Base-by-base conservation (phyloP, 1,140 invertebrate species). In the Drosophila nasuta region DNA sequence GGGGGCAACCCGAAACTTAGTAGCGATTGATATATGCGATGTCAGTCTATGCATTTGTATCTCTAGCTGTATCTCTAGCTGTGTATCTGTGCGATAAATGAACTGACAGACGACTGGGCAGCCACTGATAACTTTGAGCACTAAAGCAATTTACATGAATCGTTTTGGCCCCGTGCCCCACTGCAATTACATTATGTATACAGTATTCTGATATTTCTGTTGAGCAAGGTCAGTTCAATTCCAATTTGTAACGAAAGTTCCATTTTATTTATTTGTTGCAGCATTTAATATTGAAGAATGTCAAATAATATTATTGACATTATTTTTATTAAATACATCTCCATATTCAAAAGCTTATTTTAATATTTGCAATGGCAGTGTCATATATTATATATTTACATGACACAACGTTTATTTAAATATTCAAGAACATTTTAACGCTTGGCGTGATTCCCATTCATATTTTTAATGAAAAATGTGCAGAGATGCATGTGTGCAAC, bases 11-110 rank as follows among this genome's bases (percentile, higher is more conserved):
- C 56, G 78, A 88, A 83, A 87, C 74, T 80, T 82, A 60, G 77
- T 75, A 79, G 45, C 82, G 76, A 87, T 87, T 87, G 83, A 88
- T 88, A 87, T 82, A 87, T 75, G 82, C 76, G 69, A 81, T 81
- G 64, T 57, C 70, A 73, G 65, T 56, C 20, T 25, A 48, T 49
- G 38, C 33, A 10, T 33, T 20, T 46, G 8, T 49, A 28, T 33
- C 28, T 52, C 5, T 11, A 52, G 1, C n/a, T 60, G 54, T 52
- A n/a, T 64, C 52, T 71, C 41, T 20, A 45, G 49, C 46, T 33
- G n/a, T 52, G 41, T 20, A 49, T 54, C 46, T 57, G 71, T 33
- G 65, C 66, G 58, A 81, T 81, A 82, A 73, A 87, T 90, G 72
- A 75, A 86, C 81, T 79, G 72, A 72, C 79, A 69, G 30, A 56